Conservation (phyloP, 2,797 vertebrate species). For the Tadarida brasiliensis region DNA sequence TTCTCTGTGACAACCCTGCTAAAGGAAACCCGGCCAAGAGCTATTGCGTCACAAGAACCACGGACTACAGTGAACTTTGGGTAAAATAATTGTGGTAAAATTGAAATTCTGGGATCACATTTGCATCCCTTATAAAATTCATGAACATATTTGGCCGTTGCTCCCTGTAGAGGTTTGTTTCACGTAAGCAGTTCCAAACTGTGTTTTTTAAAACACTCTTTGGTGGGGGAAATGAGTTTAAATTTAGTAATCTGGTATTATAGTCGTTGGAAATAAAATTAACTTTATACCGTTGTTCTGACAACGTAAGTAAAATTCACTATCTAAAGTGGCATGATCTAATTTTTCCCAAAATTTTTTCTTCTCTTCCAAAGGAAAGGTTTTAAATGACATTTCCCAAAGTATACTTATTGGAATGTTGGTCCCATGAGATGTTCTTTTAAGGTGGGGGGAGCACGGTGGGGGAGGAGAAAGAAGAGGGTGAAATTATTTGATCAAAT, state of each 20-base stretch:
- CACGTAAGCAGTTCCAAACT: constrained; percentile 35
- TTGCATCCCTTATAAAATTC: constrained; percentile 46
- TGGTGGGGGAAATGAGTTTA: constrained; percentile 26
- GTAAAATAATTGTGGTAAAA: neutral
- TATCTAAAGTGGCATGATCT: constrained; percentile 9
- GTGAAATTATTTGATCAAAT: neutral
- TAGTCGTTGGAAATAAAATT: constrained; percentile 66
- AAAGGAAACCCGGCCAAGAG: neutral
- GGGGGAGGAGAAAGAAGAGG: neutral
- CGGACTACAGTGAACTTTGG: neutral
- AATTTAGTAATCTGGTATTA: constrained; percentile 80
- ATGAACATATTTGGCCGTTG: constrained; percentile 64
- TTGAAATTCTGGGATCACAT: neutral
- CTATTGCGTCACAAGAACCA: neutral
- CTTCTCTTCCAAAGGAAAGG: constrained; percentile 25
- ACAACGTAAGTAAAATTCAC: constrained; percentile 19
- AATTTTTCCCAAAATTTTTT: constrained; percentile 7
- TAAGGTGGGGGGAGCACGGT: neutral
- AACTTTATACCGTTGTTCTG: constrained; percentile 65
- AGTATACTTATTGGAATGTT: neutral
- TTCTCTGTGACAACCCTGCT: neutral
- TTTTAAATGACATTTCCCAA: constrained; percentile 40
- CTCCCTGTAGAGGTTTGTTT: constrained; percentile 45
- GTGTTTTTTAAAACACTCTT: constrained; percentile 54
- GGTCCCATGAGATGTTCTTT: neutral